Conservation (phyloP, 2,113 vertebrate genomes). For the Syngnathus scovelli region DNA sequence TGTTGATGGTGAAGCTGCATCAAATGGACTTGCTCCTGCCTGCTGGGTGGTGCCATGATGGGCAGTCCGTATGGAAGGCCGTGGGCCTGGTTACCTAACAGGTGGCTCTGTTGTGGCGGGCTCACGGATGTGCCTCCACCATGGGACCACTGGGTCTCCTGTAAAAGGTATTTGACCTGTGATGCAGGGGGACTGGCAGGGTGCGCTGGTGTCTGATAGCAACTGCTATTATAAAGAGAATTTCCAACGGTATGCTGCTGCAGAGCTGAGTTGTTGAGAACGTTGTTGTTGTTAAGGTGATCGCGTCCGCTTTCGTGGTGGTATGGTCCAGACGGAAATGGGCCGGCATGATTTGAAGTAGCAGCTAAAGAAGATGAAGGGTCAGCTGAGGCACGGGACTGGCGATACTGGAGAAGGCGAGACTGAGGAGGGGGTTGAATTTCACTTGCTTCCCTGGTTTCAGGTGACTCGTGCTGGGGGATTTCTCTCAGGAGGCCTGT, state of each 20-base stretch:
- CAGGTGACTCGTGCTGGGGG: constrained; percentile 80
- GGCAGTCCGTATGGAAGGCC: constrained; percentile 88
- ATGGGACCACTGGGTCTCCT: constrained; percentile 91
- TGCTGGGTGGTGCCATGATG: constrained; percentile 78
- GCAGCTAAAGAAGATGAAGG: constrained; percentile 70
- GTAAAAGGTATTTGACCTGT: constrained; percentile 87
- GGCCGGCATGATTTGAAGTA: constrained; percentile 71
- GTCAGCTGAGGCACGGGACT: constrained; percentile 82
- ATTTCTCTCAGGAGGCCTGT: constrained; percentile 91
- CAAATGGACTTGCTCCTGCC: constrained; percentile 87
- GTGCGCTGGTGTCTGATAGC: constrained; percentile 84
- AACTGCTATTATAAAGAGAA: constrained; percentile 75
- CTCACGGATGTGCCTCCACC: constrained; percentile 73
- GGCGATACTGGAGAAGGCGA: constrained; percentile 93
- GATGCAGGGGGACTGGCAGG: constrained; percentile 74
- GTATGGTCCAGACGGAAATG: constrained; percentile 72
- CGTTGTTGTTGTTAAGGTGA: constrained; percentile 71
- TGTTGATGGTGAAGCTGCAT: constrained; percentile 90
- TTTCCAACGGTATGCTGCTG: constrained; percentile 79
- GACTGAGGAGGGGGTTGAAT: constrained; percentile 96
- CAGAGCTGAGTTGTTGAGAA: constrained; percentile 77
- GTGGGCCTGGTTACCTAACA: constrained; percentile 77
- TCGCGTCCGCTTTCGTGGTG: constrained; percentile 78
- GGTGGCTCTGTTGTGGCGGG: constrained; percentile 76
- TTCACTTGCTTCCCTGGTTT: constrained; percentile 81